Conservation (phyloP, 2,888 invertebrate genomes). For the Hypena proboscidalis region DNA sequence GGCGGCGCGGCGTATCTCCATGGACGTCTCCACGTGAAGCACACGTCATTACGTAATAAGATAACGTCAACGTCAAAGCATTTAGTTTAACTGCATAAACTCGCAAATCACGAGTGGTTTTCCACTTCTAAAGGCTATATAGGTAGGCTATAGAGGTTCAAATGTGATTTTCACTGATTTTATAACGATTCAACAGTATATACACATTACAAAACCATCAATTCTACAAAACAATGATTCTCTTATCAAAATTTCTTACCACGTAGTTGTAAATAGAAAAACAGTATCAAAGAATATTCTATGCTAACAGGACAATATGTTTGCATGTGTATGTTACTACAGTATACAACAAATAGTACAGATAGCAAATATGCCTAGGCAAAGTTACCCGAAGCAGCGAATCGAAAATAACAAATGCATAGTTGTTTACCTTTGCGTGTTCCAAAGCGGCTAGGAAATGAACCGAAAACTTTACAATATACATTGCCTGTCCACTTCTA, state of each 20-base stretch:
- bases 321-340: too few species aligned
- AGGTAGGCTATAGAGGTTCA: too few species aligned
- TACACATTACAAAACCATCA: not conserved
- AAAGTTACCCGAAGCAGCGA: slow-evolving; percentile 34
- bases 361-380: too few species aligned
- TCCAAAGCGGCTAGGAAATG: slow-evolving; percentile 8
- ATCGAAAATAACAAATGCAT: slow-evolving; percentile 18
- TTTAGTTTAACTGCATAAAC: slow-evolving; percentile 16
- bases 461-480: not conserved
- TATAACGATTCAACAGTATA: too few species aligned
- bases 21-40: slow-evolving; percentile 23
- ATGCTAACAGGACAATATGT: too few species aligned
- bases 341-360: too few species aligned
- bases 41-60: slow-evolving; percentile 37
- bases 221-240: not conserved
- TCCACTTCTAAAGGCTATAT: not conserved
- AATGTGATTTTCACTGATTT: too few species aligned
- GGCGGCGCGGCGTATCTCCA: slow-evolving; percentile 32
- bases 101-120: slow-evolving; percentile 28
- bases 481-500: not conserved
- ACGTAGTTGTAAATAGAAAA: slow-evolving; percentile 24
- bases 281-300: slow-evolving; percentile 34
- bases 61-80: slow-evolving; percentile 19
- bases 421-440: slow-evolving; percentile 23
- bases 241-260: slow-evolving; percentile 15